phyloP scores from a whole-genome alignment of 2,797 vertebrate genomes.

The Spea hammondii region DNA sequence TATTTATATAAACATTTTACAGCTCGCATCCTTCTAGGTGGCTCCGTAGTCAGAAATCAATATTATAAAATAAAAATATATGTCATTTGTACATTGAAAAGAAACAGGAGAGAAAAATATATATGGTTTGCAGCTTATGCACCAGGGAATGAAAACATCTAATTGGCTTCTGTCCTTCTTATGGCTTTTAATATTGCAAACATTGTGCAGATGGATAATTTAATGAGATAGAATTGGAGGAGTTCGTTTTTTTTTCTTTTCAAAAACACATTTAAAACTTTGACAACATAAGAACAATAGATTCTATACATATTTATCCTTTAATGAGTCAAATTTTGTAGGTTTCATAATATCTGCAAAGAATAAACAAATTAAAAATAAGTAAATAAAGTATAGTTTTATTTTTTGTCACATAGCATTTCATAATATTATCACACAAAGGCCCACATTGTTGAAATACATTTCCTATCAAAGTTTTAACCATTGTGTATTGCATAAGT shows the following conservation, averaged over 20 bases:
- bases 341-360: no score
- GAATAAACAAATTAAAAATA: no score
- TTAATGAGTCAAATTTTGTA: no score
- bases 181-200: conserved; percentile 30
- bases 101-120: background rate
- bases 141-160: conserved; percentile 12
- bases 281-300: no score
- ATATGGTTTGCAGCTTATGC: background rate
- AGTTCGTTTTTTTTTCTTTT: background rate
- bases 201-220: conserved; percentile 39
- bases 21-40: background rate
- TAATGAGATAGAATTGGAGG: conserved; percentile 25
- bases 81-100: conserved; percentile 1
- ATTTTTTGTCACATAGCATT: no score
- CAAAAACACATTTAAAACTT: no score
- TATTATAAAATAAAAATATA: background rate
- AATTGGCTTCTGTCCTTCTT: conserved; percentile 28
- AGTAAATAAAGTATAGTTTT: no score
- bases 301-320: no score
- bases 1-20: background rate
- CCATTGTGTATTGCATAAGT: no score
- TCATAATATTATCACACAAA: no score
- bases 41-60: background rate
- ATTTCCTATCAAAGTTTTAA: no score
- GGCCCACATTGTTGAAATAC: no score